Base-by-base conservation (phyloP, 2,113 vertebrate genomes). In the Melanotaenia duboulayi region DNA sequence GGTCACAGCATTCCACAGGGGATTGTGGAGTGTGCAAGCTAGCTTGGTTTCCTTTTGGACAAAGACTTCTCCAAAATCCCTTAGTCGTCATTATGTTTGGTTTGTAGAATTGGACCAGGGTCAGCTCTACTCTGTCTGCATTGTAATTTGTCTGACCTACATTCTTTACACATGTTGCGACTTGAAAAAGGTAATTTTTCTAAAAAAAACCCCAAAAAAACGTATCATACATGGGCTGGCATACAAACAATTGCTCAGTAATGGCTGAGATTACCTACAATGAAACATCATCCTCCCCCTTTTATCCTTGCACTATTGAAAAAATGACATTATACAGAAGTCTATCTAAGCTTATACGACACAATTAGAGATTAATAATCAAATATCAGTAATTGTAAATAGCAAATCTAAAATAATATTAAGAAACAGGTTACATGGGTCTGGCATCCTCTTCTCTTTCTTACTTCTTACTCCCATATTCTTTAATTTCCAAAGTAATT, bases 1-100 rank as follows among this genome's bases (percentile, higher is more conserved):
- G 70, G 77, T 80, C 86, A 79, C 51, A 35, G 84, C 78, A 70
- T 90, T 90, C 88, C 85, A 73, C 60, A n/a, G 71, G 78, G 71
- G 71, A 86, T 78, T 90, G 83, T 66, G 81, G 77, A 54, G 71
- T 71, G 74, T 77, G 80, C 64, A 74, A 61, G 51, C 62, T 79
- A 71, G 77, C 79, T 60, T 78, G 63, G 25, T 76, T 90, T 89
- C 69, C 70, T 83, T 82, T 66, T 83, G 68, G 73, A 75, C 23
- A 49, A 12, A 86, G 66, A 80, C 39, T 11, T 73, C 55, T 66
- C 62, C 67, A 76, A 63, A 82, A 84, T 76, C 70, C 48, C 75
- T 75, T 69, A 78, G 76, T 81, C 14, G 51, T 66, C 85, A 85
- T 85, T 88, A 71, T 83, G 83, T 81, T 86, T 70, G 77, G 76